Percentiles rank a stretch among this genome's conserved stretches.
phyloP scores from a whole-genome alignment of 2,113 vertebrate genomes.

The Trichomycterus rosablanca region DNA sequence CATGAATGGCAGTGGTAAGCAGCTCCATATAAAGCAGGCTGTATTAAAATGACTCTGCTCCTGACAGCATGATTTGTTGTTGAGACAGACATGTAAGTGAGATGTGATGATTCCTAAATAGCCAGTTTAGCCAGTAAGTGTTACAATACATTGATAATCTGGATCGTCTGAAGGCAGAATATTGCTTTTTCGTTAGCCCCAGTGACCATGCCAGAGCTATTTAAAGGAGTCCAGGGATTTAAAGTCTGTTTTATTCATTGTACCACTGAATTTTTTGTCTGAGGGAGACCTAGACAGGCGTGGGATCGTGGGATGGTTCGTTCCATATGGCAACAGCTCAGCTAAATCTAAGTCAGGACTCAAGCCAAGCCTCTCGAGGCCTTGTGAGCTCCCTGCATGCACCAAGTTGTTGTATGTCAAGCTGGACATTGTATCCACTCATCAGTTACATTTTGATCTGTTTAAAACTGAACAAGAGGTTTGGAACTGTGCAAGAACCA shows the following conservation, averaged over 20 bases:
- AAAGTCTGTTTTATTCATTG: slow-evolving; percentile 42
- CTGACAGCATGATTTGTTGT: too few species aligned
- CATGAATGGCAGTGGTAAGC: too few species aligned
- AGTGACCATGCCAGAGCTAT: slow-evolving; percentile 19
- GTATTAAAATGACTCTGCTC: too few species aligned
- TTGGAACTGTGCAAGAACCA: slow-evolving; percentile 30
- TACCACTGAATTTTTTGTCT: slow-evolving; percentile 30
- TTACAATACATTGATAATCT: slow-evolving; percentile 31
- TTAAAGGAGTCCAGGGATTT: slow-evolving; percentile 36
- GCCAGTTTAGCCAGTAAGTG: too few species aligned
- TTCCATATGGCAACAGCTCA: slow-evolving; percentile 39
- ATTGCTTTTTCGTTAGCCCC: slow-evolving; percentile 7
- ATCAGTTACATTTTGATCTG: slow-evolving; percentile 23
- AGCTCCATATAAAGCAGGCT: too few species aligned
- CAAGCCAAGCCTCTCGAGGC: slow-evolving; percentile 29
- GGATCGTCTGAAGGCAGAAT: slow-evolving; percentile 14
- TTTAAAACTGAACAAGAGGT: slow-evolving; percentile 12
- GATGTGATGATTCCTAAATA: too few species aligned
- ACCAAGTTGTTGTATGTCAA: slow-evolving; percentile 11
- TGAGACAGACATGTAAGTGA: slow-evolving; percentile 5
- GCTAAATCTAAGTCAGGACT: slow-evolving; percentile 17
- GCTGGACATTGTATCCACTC: slow-evolving; percentile 9
- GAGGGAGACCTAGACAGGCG: slow-evolving; percentile 22
- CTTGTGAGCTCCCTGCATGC: slow-evolving; percentile 13
- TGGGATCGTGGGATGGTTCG: slow-evolving; percentile 6